These are phyloP conservation scores for Phylloscopus whistleri DNA, from an alignment of 2,113 vertebrate species.

Conservation along the genomic window DNA sequence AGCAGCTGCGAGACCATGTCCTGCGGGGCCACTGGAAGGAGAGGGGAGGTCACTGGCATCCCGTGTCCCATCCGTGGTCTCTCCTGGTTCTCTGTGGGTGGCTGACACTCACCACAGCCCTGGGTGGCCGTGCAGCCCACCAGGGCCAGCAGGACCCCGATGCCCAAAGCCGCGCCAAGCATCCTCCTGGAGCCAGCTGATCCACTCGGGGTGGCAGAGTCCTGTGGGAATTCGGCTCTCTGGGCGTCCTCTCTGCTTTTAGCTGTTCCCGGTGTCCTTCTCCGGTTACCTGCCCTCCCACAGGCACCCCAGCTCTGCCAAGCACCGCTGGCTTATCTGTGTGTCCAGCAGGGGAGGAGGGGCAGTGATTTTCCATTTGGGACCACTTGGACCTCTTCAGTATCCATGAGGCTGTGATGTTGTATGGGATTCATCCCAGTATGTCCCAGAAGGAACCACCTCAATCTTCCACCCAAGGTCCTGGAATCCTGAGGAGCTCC, in stretches of 20 bases:
- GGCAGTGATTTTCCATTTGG: neutral
- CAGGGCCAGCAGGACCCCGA: neutral
- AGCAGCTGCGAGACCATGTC: neutral
- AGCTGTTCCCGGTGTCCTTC: neutral
- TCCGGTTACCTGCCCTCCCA: rapidly evolving
- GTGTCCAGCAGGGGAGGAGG: neutral
- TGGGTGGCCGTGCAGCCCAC: rapidly evolving
- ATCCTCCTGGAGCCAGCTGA: neutral
- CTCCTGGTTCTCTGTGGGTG: rapidly evolving
- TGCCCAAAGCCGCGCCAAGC: rapidly evolving
- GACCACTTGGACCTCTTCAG: neutral
- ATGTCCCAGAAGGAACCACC: neutral
- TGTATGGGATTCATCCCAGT: neutral
- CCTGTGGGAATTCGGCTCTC: rapidly evolving
- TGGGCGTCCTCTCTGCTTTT: neutral
- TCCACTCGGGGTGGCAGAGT: rapidly evolving
- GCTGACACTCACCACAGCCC: neutral
- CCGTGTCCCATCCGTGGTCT: rapidly evolving
- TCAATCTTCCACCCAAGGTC: neutral
- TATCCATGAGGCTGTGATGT: neutral
- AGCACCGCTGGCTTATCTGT: neutral
- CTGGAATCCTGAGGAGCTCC: neutral
- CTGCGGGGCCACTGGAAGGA: neutral
- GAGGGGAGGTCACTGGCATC: neutral
- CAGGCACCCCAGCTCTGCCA: neutral